Conservation (phyloP, 2,888 invertebrate species). For the Drosophila parthenogenetica region DNA sequence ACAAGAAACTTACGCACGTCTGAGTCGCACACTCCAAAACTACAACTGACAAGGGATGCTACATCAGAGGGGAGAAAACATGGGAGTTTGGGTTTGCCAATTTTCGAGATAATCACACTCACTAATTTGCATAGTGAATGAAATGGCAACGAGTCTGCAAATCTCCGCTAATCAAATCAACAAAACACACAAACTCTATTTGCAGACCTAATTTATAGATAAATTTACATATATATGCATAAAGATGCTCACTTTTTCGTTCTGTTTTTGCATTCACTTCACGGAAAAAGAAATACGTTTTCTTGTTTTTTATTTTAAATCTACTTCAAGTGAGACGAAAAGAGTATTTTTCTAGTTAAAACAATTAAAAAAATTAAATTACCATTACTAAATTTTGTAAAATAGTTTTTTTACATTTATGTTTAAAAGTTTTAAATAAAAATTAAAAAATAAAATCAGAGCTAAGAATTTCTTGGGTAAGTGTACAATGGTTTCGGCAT, state of each 20-base stretch:
- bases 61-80: slow-evolving; percentile 2
- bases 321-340: too few relatives aligned
- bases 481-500: slow-evolving; percentile 18
- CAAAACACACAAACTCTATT: slow-evolving; percentile 53
- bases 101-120: slow-evolving; percentile 68
- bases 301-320: too few relatives aligned
- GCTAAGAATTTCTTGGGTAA: not conserved
- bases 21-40: slow-evolving; percentile 44
- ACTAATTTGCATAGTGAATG: slow-evolving; percentile 71
- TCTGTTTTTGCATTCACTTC: not conserved
- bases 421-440: too few relatives aligned
- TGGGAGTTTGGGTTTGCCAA: slow-evolving; percentile 45
- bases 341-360: not conserved
- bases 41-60: slow-evolving; percentile 33
- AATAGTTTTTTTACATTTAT: too few relatives aligned
- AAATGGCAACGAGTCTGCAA: slow-evolving; percentile 37
- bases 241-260: not conserved
- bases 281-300: not conserved
- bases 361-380: too few relatives aligned
- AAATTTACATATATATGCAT: slow-evolving; percentile 4
- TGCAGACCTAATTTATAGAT: slow-evolving; percentile 23
- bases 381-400: too few relatives aligned
- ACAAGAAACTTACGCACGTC: slow-evolving; percentile 59
- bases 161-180: slow-evolving; percentile 64
- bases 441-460: too few relatives aligned